A percentile compares a stretch with the other conserved stretches of the same genome.
Evolutionary conservation across 2,113 vertebrate species (phyloP).

Genomic region (Apteryx mantelli): DNA sequence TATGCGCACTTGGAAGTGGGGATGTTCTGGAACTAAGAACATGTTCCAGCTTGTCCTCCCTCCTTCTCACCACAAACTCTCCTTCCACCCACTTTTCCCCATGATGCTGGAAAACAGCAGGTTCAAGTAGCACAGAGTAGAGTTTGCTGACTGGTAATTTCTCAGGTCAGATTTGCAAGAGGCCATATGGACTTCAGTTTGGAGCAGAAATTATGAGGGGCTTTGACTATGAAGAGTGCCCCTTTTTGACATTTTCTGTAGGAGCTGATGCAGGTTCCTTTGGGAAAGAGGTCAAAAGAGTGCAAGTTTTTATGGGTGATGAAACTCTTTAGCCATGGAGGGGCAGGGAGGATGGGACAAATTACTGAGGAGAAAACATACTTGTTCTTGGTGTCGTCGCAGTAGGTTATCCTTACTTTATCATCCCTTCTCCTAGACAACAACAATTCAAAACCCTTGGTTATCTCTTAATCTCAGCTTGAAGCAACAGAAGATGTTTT

Average conservation of each 20-base stretch:
- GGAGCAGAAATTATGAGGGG: neutral
- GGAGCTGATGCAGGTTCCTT: neutral
- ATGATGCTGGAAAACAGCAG: neutral
- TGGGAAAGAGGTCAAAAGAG: neutral
- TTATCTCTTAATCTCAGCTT: neutral
- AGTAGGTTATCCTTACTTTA: neutral
- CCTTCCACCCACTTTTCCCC: neutral
- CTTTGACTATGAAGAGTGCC: neutral
- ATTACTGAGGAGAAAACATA: slow-evolving; percentile 21
- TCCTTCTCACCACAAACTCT: neutral
- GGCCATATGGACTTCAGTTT: neutral
- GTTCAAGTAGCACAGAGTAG: neutral
- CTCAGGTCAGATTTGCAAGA: neutral
- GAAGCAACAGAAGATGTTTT: neutral
- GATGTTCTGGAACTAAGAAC: neutral
- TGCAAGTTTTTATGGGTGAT: neutral
- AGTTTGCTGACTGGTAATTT: neutral
- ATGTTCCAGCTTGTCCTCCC: neutral
- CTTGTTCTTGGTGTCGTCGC: neutral
- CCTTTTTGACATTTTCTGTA: accelerated
- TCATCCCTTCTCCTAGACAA: neutral
- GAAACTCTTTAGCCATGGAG: neutral
- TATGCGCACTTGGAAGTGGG: neutral
- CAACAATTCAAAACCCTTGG: neutral
- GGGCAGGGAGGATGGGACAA: slow-evolving; percentile 7